Conservation (phyloP, 2,113 vertebrate species). For the Azemiops feae region DNA sequence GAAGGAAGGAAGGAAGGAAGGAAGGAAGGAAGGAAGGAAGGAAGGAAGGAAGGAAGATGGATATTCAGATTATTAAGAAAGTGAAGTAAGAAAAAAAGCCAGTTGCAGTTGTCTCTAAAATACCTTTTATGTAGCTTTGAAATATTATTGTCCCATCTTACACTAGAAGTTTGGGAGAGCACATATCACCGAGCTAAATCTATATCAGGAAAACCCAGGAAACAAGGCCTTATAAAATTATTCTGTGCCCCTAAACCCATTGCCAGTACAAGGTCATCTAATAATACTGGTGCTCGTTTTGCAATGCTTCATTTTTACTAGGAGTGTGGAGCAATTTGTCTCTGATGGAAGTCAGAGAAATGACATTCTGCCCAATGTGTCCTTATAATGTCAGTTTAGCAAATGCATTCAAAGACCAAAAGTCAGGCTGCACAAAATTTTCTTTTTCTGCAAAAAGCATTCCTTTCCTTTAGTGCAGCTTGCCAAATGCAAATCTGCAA, state of each 20-base stretch:
- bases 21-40: neutral
- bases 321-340: neutral
- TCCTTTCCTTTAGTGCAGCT: neutral
- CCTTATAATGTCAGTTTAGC: neutral
- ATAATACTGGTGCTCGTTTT: neutral
- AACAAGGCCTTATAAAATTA: neutral
- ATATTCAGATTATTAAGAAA: neutral
- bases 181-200: neutral
- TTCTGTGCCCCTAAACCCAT: neutral
- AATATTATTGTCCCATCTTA: neutral
- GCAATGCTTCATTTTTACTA: neutral
- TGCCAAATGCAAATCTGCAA: neutral
- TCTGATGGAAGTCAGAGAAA: neutral
- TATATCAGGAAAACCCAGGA: neutral
- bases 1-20: neutral
- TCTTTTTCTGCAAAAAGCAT: neutral
- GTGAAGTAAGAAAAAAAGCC: neutral
- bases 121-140: neutral
- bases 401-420: neutral
- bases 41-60: neutral
- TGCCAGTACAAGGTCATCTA: neutral
- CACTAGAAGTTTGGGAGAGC: neutral
- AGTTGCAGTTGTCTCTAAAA: neutral
- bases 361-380: neutral
- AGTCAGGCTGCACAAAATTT: neutral